Base-by-base conservation (phyloP, 2,888 invertebrate species). In the Ischnus inquisitorius region DNA sequence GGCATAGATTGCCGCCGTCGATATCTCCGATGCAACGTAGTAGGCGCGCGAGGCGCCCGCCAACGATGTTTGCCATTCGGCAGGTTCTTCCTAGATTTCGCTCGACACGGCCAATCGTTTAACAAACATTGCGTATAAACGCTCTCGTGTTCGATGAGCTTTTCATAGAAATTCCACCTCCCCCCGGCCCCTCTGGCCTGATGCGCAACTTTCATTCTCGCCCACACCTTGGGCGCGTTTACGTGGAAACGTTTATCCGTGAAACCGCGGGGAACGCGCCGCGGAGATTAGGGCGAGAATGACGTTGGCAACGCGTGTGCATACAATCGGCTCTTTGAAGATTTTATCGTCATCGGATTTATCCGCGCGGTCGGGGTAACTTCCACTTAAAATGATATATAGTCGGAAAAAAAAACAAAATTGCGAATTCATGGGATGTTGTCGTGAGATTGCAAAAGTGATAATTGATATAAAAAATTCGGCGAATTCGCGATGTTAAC, bases 241-340 rank as follows among this genome's bases (percentile, higher is more conserved):
- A 79, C 83, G 83, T 71, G 79, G 75, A 83, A 83, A 76, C 79
- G 79, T 79, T 75, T 65, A 71, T 76, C 71, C 46, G 75, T n/a
- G 19, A 22, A 54, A 54, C 54, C 54, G 39, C 19, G 43, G 8
- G 8, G 41, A 43, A 2, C n/a, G 65, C 43, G 46, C 34, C 28
- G n/a, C 12, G 51, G 39, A 41, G 75, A 74, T 71, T 57, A 43
- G 46, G 51, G 22, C 34, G 34, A 5, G 51, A 62, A 41, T 62
- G 69, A 82, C 74, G 74, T 62, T 28, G 46, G 46, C 60, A 16
- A 14, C 39, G 34, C 39, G 39, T 34, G 34, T 3, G 39, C 34
- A 34, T 34, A 54, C 54, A 54, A 54, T 8, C 54, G 54, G 12
- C 54, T 69, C 76, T 81, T 76, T 54, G 81, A 81, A 76, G 68